Conservation (phyloP, 2,113 vertebrate species). For the Lampris incognitus region DNA sequence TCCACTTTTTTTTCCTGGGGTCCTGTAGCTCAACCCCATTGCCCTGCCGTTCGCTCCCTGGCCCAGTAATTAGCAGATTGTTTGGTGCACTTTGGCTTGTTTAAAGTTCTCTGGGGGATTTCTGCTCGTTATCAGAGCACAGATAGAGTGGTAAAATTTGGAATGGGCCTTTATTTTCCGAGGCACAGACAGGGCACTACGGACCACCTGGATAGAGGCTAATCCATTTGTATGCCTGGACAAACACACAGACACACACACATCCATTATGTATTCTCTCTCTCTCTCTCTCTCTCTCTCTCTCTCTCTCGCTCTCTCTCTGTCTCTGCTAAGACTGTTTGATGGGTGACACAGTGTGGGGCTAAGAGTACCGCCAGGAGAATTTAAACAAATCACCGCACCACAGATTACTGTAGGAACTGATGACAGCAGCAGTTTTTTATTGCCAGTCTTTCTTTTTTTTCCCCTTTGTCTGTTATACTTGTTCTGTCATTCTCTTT, state of each 20-base stretch:
- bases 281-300: conserved; percentile 24
- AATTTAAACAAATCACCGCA: conserved; percentile 59
- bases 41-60: conserved; percentile 44
- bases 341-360: conserved; percentile 33
- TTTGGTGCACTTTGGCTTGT: conserved; percentile 47
- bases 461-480: conserved; percentile 34
- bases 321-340: conserved; percentile 40
- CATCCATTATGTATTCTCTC: conserved; percentile 11
- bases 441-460: conserved; percentile 16
- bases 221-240: conserved; percentile 29
- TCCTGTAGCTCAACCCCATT: conserved; percentile 57
- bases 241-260: conserved; percentile 9
- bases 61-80: conserved; percentile 61
- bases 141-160: conserved; percentile 21
- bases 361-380: conserved; percentile 43
- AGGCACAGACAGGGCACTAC: conserved; percentile 17
- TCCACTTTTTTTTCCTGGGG: conserved; percentile 18
- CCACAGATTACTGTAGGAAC: conserved; percentile 64
- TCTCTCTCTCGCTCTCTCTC: conserved; percentile 21
- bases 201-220: conserved; percentile 35
- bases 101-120: conserved; percentile 45
- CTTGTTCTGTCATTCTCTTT: conserved; percentile 25
- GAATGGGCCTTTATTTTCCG: conserved; percentile 26
- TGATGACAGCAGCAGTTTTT: conserved; percentile 41
- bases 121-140: conserved; percentile 33